Base-by-base conservation (phyloP, 1,140 invertebrate genomes). In the Aphelenchoides besseyi region DNA sequence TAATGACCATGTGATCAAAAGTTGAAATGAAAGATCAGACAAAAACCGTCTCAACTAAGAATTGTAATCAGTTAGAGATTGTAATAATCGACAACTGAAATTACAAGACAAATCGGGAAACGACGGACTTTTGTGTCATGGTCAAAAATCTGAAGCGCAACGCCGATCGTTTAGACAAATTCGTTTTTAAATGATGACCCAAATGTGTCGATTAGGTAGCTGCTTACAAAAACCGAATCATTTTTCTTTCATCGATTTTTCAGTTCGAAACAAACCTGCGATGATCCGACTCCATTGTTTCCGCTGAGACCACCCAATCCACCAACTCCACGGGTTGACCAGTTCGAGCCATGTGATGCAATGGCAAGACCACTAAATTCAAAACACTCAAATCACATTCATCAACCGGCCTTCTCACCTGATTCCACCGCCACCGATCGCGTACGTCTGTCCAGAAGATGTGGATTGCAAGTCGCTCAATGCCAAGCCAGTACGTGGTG, bases 401-500 rank as follows among this genome's bases (percentile, higher is more conserved):
- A 59, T 8, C 8, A 18, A 59, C 55, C 23, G 5, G 55, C 5
- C 5, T 8, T 12, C 41, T 12, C 12, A 48, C 41, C 41, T 53
- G 54, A 70, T 70, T 8, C 74, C 75, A 55, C 70, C 73, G 28
- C 73, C 79, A 54, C 77, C 77, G 41, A 79, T 70, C 16, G 73
- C 36, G 69, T 72, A 79, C 3, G 68, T 67, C 2, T 68, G 67
- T 35, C 69, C 41, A 23, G 70, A 68, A 33, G 73, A 77, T 30
- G 79, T 70, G 12, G 73, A 76, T 53, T 79, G 77, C 2, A 79
- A 48, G 36, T 79, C 77, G 54, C 72, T 72, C 28, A 79, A 70
- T 57, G 77, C 77, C 28, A 79, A 68, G 18, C 79, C 77, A n/a
- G 77, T 80, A 52, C 77, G 77, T 23, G 77, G 77, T 9, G 74